Evolutionary conservation across 2,888 invertebrate genomes (phyloP).

Genomic region (Pammene fasciana): DNA sequence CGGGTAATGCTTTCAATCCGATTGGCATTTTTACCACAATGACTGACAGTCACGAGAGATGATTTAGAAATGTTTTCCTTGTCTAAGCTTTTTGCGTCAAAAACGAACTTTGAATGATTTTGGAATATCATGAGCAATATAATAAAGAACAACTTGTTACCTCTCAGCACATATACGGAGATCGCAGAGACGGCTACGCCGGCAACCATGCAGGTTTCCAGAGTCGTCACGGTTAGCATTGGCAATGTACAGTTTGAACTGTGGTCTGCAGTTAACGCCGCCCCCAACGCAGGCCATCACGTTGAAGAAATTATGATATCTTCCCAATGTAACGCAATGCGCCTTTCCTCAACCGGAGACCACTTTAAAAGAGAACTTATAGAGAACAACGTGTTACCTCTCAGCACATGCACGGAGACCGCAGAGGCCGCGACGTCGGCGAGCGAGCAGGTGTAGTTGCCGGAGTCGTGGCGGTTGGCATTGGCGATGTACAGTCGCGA

Average conservation of each 20-base stretch:
- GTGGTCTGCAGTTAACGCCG: conserved; percentile 38
- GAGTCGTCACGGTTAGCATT: conserved; percentile 91
- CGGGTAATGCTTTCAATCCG: conserved; percentile 1
- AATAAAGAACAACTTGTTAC: conserved; percentile 61
- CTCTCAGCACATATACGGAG: conserved; percentile 90
- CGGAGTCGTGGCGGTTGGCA: conserved; percentile 89
- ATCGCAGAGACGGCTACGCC: conserved; percentile 88
- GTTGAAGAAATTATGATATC: no score
- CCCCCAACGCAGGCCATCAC: no score
- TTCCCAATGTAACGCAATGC: no score
- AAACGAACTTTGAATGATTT: not conserved
- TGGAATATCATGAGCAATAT: no score
- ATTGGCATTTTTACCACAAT: conserved; percentile 15
- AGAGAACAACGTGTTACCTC: conserved; percentile 77
- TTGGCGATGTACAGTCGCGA: conserved; percentile 91
- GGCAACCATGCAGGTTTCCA: conserved; percentile 89
- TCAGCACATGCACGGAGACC: conserved; percentile 89
- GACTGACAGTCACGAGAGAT: conserved; percentile 9
- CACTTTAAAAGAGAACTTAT: not conserved
- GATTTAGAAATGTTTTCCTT: conserved; percentile 9
- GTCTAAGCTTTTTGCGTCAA: not conserved
- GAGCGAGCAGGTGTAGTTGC: conserved; percentile 90
- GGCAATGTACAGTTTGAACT: conserved; percentile 90
- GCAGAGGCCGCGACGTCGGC: conserved; percentile 88
- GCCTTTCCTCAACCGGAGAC: no score